Conservation (phyloP, 2,797 vertebrate genomes). For the Sebastes itinus region DNA sequence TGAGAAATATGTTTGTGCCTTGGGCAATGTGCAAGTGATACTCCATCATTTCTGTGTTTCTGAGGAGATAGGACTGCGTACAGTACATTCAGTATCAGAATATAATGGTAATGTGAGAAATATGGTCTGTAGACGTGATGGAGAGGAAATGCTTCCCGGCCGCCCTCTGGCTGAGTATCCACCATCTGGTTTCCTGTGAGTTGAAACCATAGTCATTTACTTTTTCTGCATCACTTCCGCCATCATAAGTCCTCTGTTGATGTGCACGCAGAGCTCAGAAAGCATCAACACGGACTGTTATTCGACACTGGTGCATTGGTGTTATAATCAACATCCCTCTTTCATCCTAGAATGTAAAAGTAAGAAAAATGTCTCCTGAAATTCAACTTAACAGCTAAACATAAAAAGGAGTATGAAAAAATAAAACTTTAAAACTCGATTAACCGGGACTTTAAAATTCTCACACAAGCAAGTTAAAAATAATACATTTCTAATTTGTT, state of each 20-base stretch:
- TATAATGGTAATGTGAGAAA: constrained; percentile 6
- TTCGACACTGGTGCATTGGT: background rate
- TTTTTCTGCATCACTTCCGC: constrained; percentile 53
- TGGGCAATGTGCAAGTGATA: background rate
- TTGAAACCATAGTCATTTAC: constrained; percentile 36
- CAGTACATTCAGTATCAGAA: background rate
- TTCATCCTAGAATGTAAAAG: background rate
- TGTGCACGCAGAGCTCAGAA: background rate
- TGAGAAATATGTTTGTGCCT: background rate
- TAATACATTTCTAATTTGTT: constrained; percentile 10
- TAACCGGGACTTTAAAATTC: background rate
- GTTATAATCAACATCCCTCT: background rate
- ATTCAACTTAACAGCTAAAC: background rate
- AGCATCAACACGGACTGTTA: background rate
- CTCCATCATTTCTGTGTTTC: background rate
- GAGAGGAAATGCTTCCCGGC: background rate
- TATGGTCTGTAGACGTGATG: background rate
- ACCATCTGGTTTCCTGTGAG: constrained; percentile 53
- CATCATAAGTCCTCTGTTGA: constrained; percentile 10
- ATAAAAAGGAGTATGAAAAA: background rate
- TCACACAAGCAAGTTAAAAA: background rate
- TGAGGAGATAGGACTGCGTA: background rate
- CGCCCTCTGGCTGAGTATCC: constrained; percentile 20
- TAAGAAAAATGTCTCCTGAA: background rate
- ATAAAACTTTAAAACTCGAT: background rate